phyloP scores from a whole-genome alignment of 2,113 vertebrate genomes.

The Sceloporus undulatus region DNA sequence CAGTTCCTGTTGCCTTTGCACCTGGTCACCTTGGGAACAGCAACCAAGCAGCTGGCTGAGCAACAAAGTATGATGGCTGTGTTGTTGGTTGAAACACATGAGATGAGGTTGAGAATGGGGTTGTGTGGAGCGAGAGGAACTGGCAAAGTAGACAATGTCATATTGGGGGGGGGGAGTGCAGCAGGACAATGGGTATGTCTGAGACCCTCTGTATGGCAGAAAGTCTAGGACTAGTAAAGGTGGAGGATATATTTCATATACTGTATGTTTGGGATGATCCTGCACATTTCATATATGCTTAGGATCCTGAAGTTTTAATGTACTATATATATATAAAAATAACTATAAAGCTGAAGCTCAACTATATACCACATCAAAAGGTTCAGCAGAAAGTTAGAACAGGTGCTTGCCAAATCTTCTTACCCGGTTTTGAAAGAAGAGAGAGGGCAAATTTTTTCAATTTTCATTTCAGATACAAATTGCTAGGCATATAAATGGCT shows the following conservation, averaged over 20 bases:
- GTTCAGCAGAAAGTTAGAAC: background rate
- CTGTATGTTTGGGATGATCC: too few species aligned
- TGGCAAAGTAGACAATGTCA: background rate
- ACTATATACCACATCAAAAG: background rate
- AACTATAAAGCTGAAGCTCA: too few species aligned
- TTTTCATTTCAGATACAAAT: slow-evolving; percentile 41
- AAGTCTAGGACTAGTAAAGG: background rate
- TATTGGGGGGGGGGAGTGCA: too few species aligned
- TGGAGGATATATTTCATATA: background rate
- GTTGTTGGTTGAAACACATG: background rate
- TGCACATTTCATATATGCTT: too few species aligned
- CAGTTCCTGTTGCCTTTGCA: too few species aligned
- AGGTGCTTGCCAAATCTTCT: slow-evolving; percentile 41
- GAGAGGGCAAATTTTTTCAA: slow-evolving; percentile 4
- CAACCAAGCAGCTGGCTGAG: too few species aligned
- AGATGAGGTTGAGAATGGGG: background rate
- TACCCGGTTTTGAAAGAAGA: slow-evolving; percentile 28
- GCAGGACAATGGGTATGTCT: background rate
- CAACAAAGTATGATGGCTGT: background rate
- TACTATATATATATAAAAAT: background rate
- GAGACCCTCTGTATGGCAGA: background rate
- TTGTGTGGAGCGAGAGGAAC: background rate
- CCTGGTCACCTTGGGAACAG: too few species aligned
- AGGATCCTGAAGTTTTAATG: background rate
- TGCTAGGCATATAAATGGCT: slow-evolving; percentile 1